phyloP scores from a whole-genome alignment of 2,797 vertebrate species.

The Dromococcyx pavoninus region DNA sequence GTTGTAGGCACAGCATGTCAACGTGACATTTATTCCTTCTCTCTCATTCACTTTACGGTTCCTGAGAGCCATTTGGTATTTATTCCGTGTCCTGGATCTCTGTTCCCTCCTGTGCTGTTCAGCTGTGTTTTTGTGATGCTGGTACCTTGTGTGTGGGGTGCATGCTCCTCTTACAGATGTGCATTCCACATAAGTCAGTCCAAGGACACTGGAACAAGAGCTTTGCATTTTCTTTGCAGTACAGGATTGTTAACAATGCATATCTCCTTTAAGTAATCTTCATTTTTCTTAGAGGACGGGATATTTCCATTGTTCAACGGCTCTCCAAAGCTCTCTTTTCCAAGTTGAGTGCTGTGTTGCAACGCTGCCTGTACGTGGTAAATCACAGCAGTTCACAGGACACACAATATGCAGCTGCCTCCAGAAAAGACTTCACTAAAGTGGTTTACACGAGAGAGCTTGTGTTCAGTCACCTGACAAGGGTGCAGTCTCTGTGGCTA shows the following conservation, averaged over 20 bases:
- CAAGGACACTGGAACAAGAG: not conserved
- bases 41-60: not conserved
- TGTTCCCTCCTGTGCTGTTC: not conserved
- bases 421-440: not conserved
- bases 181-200: not conserved
- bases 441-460: not conserved
- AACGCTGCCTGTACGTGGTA: not conserved
- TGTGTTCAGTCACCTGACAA: not conserved
- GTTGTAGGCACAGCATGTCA: not conserved
- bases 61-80: not conserved
- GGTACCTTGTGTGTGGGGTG: not conserved
- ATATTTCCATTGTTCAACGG: not conserved
- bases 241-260: not conserved
- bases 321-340: not conserved
- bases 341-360: not conserved
- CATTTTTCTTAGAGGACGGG: not conserved
- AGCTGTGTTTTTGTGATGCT: not conserved
- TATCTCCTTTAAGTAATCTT: not conserved
- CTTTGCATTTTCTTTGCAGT: not conserved
- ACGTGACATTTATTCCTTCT: not conserved
- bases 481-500: not conserved
- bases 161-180: rapidly evolving
- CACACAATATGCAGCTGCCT: not conserved
- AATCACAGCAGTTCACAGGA: not conserved
- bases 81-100: not conserved